Evolutionary conservation across 2,113 vertebrate species (phyloP).

Genomic region (Capra hircus): DNA sequence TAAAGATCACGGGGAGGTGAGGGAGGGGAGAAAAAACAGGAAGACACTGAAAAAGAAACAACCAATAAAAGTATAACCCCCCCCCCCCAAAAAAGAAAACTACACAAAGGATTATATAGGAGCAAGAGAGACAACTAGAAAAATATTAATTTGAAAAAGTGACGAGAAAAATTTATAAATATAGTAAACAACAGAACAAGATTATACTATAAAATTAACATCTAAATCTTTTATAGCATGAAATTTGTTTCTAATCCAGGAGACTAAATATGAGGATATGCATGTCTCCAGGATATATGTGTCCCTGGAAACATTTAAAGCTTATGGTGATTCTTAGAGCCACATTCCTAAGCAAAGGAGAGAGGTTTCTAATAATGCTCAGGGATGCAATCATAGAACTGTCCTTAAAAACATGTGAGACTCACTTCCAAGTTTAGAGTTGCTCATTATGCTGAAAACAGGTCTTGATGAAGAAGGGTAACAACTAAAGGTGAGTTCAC

Average conservation of each 20-base stretch:
- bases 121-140: background rate
- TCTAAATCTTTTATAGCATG: background rate
- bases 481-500: background rate
- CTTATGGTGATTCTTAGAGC: background rate
- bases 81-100: background rate
- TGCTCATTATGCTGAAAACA: background rate
- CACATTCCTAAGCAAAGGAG: background rate
- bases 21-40: background rate
- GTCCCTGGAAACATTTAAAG: background rate
- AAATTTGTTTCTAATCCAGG: background rate
- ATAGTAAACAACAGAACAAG: background rate
- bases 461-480: background rate
- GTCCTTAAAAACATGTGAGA: background rate
- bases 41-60: background rate
- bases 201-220: slow-evolving; percentile 1
- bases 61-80: background rate
- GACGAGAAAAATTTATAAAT: background rate
- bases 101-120: background rate
- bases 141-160: slow-evolving; percentile 22
- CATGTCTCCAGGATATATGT: background rate
- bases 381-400: background rate
- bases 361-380: background rate
- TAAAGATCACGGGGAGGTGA: background rate
- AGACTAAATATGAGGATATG: background rate
- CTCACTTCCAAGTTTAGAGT: background rate